Conservation (phyloP, 2,113 vertebrate genomes). For the Clupea harengus region DNA sequence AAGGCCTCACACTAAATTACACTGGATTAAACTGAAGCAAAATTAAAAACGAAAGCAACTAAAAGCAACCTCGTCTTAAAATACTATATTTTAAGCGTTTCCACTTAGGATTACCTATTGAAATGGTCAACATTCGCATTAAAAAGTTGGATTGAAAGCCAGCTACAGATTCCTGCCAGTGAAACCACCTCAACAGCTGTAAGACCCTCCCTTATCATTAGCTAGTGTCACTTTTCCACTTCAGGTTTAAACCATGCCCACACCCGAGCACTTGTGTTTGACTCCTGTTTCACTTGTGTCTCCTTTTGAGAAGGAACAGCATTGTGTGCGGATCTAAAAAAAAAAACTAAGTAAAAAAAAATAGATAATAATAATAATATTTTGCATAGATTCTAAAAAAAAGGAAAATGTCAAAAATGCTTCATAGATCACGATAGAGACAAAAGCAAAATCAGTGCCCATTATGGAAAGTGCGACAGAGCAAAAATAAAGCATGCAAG, state of each 20-base stretch:
- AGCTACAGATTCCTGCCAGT: not conserved
- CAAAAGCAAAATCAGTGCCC: not conserved
- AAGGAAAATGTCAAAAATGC: not conserved
- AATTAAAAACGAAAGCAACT: not conserved
- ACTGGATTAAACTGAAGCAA: not conserved
- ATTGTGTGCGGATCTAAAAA: not conserved
- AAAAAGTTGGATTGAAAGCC: not conserved
- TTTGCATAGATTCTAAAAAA: not conserved
- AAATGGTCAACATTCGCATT: not conserved
- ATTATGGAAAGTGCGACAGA: not conserved
- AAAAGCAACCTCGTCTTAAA: not conserved
- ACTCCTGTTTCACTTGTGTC: not conserved
- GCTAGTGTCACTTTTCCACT: not conserved
- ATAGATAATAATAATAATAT: not conserved
- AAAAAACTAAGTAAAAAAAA: not conserved
- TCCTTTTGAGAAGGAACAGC: not conserved
- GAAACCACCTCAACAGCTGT: not conserved
- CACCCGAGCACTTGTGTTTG: not conserved
- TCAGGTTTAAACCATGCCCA: not conserved
- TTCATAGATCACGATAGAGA: not conserved
- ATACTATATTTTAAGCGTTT: too few relatives aligned
- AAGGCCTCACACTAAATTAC: not conserved
- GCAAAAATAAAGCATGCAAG: not conserved
- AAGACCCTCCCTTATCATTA: not conserved
- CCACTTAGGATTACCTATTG: too few relatives aligned